phyloP scores from a whole-genome alignment of 2,888 invertebrate genomes.

The Allacma fusca region DNA sequence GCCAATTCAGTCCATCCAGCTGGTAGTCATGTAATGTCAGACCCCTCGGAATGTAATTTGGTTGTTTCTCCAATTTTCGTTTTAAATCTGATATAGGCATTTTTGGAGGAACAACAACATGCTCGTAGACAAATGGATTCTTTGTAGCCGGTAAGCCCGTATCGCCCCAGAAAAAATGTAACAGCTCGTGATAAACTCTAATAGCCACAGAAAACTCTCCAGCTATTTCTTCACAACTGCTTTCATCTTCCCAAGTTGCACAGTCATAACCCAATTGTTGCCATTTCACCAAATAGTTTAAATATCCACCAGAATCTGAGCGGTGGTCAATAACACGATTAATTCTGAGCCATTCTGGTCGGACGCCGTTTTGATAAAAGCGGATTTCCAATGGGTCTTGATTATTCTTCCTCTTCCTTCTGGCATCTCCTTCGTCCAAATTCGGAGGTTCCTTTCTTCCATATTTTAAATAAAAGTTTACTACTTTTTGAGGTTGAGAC shows the following conservation, averaged over 20 bases:
- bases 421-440: background rate
- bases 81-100: background rate
- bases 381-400: background rate
- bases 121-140: background rate
- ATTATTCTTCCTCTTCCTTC: background rate
- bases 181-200: background rate
- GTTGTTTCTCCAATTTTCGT: background rate
- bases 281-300: constrained; percentile 42
- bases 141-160: background rate
- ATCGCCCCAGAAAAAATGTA: background rate
- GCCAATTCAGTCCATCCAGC: constrained; percentile 69
- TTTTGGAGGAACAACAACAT: background rate
- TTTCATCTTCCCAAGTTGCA: constrained; percentile 29
- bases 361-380: constrained; percentile 37
- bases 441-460: background rate
- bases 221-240: background rate
- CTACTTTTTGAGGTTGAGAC: background rate
- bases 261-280: background rate
- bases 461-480: background rate
- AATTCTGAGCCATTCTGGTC: constrained; percentile 27
- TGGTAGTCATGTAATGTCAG: constrained; percentile 70
- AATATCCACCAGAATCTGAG: background rate
- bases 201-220: background rate
- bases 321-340: constrained; percentile 26
- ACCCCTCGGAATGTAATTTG: background rate